Evolutionary conservation across 1,140 invertebrate species (phyloP).

Genomic region (Nautilus pompilius): DNA sequence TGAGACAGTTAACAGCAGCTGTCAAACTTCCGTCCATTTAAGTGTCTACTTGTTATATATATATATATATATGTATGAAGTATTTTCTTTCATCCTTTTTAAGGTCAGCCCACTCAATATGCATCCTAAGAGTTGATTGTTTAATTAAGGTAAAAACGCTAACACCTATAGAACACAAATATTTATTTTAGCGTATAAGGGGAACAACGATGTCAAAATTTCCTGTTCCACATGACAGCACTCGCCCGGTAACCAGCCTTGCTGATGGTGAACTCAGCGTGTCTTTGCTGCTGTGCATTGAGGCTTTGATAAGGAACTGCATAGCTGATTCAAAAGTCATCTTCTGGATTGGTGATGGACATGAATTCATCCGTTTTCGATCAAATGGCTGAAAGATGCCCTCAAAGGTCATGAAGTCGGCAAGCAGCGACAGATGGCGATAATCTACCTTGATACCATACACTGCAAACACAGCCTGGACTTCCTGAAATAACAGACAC

Average conservation of each 20-base stretch:
- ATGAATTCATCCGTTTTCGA: conserved; percentile 81
- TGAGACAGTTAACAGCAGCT: conserved; percentile 4
- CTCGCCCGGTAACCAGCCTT: conserved; percentile 81
- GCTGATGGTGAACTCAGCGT: conserved; percentile 81
- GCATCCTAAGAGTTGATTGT: conserved; percentile 9
- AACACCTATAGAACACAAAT: too few species aligned
- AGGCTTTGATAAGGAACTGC: conserved; percentile 80
- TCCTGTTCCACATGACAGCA: conserved; percentile 81
- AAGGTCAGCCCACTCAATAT: conserved; percentile 6
- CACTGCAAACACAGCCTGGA: conserved; percentile 88
- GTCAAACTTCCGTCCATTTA: not conserved
- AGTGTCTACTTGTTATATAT: not conserved
- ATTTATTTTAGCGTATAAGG: conserved; percentile 6
- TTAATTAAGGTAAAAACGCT: conserved; percentile 9
- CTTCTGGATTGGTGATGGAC: conserved; percentile 89
- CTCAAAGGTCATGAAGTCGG: conserved; percentile 97
- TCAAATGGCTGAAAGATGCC: conserved; percentile 88
- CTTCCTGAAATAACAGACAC: conserved; percentile 64
- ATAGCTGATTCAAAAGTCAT: conserved; percentile 97
- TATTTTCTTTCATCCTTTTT: not conserved
- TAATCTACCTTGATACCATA: conserved; percentile 95
- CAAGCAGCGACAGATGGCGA: conserved; percentile 86
- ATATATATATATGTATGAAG: conserved; percentile 1
- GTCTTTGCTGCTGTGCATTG: conserved; percentile 69
- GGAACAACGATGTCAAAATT: conserved; percentile 64